These are phyloP conservation scores for Napeogenes sylphis DNA, from an alignment of 2,888 invertebrate genomes.

Conservation along the genomic window DNA sequence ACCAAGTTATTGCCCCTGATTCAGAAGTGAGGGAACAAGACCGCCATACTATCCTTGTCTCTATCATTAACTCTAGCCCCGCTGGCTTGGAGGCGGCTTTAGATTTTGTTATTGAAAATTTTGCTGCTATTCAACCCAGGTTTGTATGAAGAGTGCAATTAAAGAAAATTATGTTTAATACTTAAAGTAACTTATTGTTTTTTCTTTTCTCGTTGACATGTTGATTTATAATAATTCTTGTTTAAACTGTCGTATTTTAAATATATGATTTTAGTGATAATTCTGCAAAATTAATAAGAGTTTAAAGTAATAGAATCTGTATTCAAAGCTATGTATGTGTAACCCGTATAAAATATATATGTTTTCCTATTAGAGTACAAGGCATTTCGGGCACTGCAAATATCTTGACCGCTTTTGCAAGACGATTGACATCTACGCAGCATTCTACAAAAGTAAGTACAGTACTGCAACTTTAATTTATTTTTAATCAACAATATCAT, in stretches of 20 bases:
- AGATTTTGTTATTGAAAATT: constrained; percentile 63
- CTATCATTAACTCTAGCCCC: constrained; percentile 64
- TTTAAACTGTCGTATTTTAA: no score
- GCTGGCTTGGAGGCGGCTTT: constrained; percentile 62
- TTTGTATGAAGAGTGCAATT: constrained; percentile 27
- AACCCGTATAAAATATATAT: background rate
- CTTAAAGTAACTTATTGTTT: background rate
- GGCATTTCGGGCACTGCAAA: constrained; percentile 67
- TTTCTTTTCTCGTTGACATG: background rate
- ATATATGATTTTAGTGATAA: no score
- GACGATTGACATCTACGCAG: constrained; percentile 51
- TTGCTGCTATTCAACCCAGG: constrained; percentile 60
- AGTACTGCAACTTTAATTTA: no score
- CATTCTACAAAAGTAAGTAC: constrained; percentile 52
- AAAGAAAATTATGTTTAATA: background rate
- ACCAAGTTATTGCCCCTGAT: constrained; percentile 51
- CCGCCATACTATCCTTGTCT: constrained; percentile 57
- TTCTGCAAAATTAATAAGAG: no score
- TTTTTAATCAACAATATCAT: background rate
- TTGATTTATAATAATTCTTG: no score
- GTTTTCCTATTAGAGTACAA: constrained; percentile 55
- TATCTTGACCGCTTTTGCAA: constrained; percentile 62
- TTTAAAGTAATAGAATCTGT: background rate
- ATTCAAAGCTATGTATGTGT: no score
- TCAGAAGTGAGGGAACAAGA: constrained; percentile 65